Evolutionary conservation across 2,888 invertebrate species (phyloP).

Genomic region (Unio pictorum): DNA sequence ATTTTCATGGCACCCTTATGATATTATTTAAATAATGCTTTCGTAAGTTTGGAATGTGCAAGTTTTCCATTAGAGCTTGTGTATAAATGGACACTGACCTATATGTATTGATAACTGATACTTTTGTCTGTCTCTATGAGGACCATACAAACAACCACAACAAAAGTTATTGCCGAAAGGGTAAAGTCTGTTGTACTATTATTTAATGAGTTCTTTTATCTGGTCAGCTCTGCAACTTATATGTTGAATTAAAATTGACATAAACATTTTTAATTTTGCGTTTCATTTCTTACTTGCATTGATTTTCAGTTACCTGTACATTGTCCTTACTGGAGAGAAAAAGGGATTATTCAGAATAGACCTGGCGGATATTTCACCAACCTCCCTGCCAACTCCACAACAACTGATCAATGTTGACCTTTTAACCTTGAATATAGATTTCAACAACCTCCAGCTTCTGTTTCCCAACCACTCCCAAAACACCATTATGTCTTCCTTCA

Average conservation of each 20-base stretch:
- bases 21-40: too few relatives aligned
- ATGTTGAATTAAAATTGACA: neutral
- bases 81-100: too few relatives aligned
- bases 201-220: too few relatives aligned
- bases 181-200: too few relatives aligned
- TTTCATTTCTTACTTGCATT: neutral
- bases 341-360: constrained; percentile 85
- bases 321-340: constrained; percentile 76
- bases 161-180: too few relatives aligned
- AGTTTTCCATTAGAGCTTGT: too few relatives aligned
- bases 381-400: constrained; percentile 22
- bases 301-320: constrained; percentile 81
- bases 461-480: constrained; percentile 83
- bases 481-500: constrained; percentile 84
- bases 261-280: neutral
- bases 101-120: too few relatives aligned
- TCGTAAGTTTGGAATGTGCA: too few relatives aligned
- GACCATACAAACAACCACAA: too few relatives aligned
- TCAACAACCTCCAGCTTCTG: constrained; percentile 84
- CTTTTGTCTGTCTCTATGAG: neutral
- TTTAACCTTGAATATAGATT: constrained; percentile 88
- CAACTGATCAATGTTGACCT: constrained; percentile 75
- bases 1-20: too few relatives aligned
- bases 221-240: too few relatives aligned
- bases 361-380: constrained; percentile 77